Conservation (phyloP, 2,888 invertebrate species). For the Andricus quercusramuli region DNA sequence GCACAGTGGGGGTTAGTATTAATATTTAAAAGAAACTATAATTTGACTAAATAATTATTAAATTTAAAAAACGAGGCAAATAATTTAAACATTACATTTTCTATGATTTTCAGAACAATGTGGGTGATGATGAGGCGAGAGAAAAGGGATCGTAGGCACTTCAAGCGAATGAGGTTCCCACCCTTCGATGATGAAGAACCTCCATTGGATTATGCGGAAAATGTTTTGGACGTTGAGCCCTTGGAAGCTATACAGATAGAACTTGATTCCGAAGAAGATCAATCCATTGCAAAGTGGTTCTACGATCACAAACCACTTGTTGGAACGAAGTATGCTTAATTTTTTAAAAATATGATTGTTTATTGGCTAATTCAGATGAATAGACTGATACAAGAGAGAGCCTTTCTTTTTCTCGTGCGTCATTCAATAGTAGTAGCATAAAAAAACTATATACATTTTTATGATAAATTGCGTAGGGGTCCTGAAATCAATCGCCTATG, state of each 20-base stretch:
- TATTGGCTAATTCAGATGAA: background rate
- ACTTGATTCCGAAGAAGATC: constrained; percentile 96
- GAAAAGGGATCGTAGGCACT: constrained; percentile 98
- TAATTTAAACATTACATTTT: background rate
- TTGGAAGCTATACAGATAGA: constrained; percentile 99
- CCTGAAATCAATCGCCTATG: constrained; percentile 76
- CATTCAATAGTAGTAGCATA: background rate
- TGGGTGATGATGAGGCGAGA: constrained; percentile 99
- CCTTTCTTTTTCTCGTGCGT: background rate
- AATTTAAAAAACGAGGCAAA: background rate
- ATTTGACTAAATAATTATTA: background rate
- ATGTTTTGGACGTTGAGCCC: constrained; percentile 99
- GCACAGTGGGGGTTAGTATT: constrained; percentile 96
- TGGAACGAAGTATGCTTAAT: constrained; percentile 86
- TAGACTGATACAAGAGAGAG: background rate
- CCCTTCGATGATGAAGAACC: constrained; percentile 99
- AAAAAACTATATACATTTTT: constrained; percentile 23
- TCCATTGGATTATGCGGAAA: constrained; percentile 99
- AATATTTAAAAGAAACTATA: constrained; percentile 23
- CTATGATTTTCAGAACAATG: constrained; percentile 87
- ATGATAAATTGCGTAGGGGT: constrained; percentile 79
- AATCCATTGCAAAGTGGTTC: constrained; percentile 96
- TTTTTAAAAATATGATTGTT: constrained; percentile 5
- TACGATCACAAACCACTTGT: constrained; percentile 98
- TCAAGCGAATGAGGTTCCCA: constrained; percentile 99